Conservation (phyloP, 2,113 vertebrate species). For the Oostethus manadensis region DNA sequence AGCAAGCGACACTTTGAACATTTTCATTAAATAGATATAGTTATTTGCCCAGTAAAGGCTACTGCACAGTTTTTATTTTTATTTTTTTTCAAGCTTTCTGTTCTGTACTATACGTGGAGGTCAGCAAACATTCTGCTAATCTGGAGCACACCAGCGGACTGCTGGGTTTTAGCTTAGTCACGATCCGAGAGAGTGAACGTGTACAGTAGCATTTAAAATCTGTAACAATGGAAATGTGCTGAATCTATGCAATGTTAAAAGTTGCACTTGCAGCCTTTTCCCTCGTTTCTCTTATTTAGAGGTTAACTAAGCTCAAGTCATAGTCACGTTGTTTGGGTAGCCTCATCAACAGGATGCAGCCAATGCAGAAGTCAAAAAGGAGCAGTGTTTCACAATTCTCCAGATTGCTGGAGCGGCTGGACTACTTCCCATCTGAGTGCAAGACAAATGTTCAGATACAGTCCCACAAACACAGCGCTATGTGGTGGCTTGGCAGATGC, state of each 20-base stretch:
- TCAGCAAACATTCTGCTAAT: conserved; percentile 15
- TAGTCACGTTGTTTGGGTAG: conserved; percentile 46
- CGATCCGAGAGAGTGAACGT: conserved; percentile 13
- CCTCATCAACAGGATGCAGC: conserved; percentile 61
- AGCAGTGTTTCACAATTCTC: conserved; percentile 40
- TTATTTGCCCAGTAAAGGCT: too few relatives aligned
- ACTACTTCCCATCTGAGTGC: conserved; percentile 43
- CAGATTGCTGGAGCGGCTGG: conserved; percentile 23
- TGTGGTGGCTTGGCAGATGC: conserved; percentile 2
- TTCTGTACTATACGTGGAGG: conserved; percentile 1
- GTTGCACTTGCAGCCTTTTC: conserved; percentile 41
- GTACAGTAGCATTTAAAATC: conserved; percentile 42
- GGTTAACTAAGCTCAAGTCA: conserved; percentile 25
- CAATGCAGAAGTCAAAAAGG: conserved; percentile 51
- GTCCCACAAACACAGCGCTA: conserved; percentile 12
- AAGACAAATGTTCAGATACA: conserved; percentile 20
- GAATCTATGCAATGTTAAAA: conserved; percentile 33
- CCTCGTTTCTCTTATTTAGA: conserved; percentile 31
- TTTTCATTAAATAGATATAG: too few relatives aligned
- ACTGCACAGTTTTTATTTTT: too few relatives aligned
- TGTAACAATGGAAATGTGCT: conserved; percentile 54
- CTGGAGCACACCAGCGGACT: neutral
- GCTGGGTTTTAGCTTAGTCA: conserved; percentile 41
- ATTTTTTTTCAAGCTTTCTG: neutral
- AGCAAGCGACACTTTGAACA: too few relatives aligned